A percentile compares a stretch with the other conserved stretches of the same genome.
phyloP scores from a whole-genome alignment of 2,113 vertebrate genomes.

The Hylia prasina region DNA sequence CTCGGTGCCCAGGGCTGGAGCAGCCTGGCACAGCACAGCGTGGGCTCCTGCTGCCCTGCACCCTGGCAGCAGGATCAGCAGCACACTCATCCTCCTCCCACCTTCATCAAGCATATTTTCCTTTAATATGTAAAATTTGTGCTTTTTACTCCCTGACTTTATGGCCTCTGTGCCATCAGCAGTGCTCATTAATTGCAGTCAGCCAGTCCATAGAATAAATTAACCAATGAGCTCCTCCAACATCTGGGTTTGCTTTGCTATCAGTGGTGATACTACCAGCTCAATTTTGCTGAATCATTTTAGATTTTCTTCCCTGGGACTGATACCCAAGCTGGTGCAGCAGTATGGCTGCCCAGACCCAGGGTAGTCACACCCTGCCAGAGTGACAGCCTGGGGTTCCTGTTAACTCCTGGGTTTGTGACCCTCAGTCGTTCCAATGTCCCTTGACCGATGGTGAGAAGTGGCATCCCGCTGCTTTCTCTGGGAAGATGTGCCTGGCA shows the following conservation, averaged over 20 bases:
- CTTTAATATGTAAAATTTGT: background rate
- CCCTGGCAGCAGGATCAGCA: background rate
- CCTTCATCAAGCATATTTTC: background rate
- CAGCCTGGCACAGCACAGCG: background rate
- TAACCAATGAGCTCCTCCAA: background rate
- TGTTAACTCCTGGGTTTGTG: background rate
- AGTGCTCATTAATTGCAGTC: slow-evolving; percentile 1
- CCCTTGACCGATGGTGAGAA: background rate
- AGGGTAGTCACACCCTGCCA: accelerated
- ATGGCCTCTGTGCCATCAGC: slow-evolving; percentile 24
- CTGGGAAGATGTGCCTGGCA: background rate
- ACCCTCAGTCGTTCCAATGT: background rate
- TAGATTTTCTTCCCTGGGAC: background rate
- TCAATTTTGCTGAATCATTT: slow-evolving; percentile 30
- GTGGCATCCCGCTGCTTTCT: accelerated
- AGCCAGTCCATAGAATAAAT: slow-evolving; percentile 39
- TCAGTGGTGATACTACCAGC: background rate
- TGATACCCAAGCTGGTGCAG: background rate
- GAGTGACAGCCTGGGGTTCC: background rate
- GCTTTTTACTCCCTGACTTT: background rate
- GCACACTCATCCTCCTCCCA: background rate
- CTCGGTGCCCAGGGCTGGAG: background rate
- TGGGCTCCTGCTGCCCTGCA: background rate
- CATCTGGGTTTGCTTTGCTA: slow-evolving; percentile 51
- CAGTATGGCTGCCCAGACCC: background rate